phyloP scores from a whole-genome alignment of 2,888 invertebrate species.

The Digitonthophagus gazella region DNA sequence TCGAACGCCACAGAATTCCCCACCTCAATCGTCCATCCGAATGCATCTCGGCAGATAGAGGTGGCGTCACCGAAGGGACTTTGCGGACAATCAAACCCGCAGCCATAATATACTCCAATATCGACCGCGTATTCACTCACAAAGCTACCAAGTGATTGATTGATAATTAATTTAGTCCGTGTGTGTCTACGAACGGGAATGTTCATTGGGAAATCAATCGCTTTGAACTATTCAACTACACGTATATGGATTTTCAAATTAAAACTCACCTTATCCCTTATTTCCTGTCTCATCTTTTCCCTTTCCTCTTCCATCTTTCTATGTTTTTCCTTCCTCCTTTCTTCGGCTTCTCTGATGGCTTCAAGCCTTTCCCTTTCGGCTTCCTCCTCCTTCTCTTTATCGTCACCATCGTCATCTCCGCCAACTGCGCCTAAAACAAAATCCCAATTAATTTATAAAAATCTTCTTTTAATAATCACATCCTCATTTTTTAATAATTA shows the following conservation, averaged over 20 bases:
- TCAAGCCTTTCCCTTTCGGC: slow-evolving; percentile 97
- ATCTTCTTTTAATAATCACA: neutral
- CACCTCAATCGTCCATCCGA: neutral
- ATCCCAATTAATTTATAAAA: neutral
- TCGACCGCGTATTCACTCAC: neutral
- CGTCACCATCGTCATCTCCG: slow-evolving; percentile 89
- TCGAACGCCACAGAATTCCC: neutral
- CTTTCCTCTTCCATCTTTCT: slow-evolving; percentile 99
- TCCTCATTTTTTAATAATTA: neutral
- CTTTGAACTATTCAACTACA: neutral
- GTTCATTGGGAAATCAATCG: neutral
- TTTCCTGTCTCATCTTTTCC: slow-evolving; percentile 98
- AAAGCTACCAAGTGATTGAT: slow-evolving; percentile 5
- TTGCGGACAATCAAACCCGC: slow-evolving; percentile 8
- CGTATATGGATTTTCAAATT: neutral
- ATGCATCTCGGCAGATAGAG: neutral
- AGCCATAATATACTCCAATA: slow-evolving; percentile 1
- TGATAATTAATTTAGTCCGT: slow-evolving; percentile 13
- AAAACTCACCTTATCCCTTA: slow-evolving; percentile 88
- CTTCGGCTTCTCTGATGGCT: slow-evolving; percentile 97
- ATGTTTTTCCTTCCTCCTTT: slow-evolving; percentile 98
- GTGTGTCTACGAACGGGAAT: neutral
- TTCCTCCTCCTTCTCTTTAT: slow-evolving; percentile 98
- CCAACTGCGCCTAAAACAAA: slow-evolving; percentile 75
- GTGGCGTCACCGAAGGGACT: slow-evolving; percentile 3